phyloP scores from a whole-genome alignment of 2,113 vertebrate species.

The Equus quagga region DNA sequence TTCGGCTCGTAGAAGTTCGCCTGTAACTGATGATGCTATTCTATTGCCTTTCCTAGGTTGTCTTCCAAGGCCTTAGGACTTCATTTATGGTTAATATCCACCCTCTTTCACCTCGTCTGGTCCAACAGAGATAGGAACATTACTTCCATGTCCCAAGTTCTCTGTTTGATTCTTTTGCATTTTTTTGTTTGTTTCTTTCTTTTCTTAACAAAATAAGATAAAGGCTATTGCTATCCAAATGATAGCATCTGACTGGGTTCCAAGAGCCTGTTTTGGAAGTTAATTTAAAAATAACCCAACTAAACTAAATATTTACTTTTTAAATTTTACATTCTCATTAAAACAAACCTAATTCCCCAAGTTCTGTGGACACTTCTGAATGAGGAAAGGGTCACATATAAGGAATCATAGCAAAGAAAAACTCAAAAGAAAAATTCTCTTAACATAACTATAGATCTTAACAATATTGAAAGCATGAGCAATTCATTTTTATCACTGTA shows the following conservation, averaged over 20 bases:
- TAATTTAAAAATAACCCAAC: conserved; percentile 1
- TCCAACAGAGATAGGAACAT: neutral
- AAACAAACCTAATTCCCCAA: neutral
- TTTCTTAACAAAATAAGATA: neutral
- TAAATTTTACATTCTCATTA: neutral
- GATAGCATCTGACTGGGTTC: neutral
- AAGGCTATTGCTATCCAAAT: neutral
- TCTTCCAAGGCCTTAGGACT: neutral
- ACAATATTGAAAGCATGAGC: neutral
- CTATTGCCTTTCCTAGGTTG: neutral
- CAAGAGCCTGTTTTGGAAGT: neutral
- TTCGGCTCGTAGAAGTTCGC: neutral
- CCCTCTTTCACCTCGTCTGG: rapidly evolving
- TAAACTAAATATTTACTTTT: neutral
- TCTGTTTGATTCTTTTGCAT: neutral
- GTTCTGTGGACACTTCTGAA: neutral
- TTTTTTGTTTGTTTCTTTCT: neutral
- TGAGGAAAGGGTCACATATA: neutral
- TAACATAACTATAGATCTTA: conserved; percentile 25
- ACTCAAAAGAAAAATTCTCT: conserved; percentile 12
- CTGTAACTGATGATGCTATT: neutral
- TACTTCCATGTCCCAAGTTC: neutral
- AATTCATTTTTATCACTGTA: neutral
- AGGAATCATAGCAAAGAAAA: neutral
- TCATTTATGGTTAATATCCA: neutral